Evolutionary conservation across 1,140 invertebrate species (phyloP).

Genomic region (Hypsibius dujardini): DNA sequence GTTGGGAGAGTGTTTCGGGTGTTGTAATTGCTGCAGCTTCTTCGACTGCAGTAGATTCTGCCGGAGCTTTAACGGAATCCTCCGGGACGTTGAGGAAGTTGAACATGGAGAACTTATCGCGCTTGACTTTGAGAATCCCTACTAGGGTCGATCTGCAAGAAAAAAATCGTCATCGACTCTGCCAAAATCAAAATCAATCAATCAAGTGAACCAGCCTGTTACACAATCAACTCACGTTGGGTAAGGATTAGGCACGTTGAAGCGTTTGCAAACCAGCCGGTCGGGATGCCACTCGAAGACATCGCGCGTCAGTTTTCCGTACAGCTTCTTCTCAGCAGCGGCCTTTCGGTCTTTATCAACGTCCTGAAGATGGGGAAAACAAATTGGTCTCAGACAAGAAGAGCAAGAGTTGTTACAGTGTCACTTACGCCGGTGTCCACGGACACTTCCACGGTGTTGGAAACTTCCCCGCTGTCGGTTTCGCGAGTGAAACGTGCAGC

Average conservation of each 20-base stretch:
- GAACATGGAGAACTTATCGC: conserved; percentile 52
- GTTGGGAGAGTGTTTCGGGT: conserved; percentile 25
- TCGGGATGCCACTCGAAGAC: conserved; percentile 62
- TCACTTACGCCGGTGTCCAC: conserved; percentile 28
- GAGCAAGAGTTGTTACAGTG: conserved; percentile 24
- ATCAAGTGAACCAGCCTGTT: background rate
- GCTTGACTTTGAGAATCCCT: conserved; percentile 35
- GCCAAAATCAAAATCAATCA: background rate
- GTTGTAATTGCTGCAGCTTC: conserved; percentile 23
- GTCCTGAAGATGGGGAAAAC: conserved; percentile 20
- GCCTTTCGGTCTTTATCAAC: conserved; percentile 38
- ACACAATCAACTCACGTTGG: conserved; percentile 35
- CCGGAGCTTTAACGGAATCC: background rate
- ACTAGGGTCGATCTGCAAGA: conserved; percentile 29
- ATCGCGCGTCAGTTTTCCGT: conserved; percentile 56
- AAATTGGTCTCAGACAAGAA: conserved; percentile 20
- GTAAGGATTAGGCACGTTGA: conserved; percentile 78
- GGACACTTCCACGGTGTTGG: conserved; percentile 28
- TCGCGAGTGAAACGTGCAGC: conserved; percentile 45
- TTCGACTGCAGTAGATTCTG: background rate
- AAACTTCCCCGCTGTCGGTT: conserved; percentile 30
- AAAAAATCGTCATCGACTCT: conserved; percentile 9
- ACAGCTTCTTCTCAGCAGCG: conserved; percentile 53
- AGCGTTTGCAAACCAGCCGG: conserved; percentile 66
- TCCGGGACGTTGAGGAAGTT: conserved; percentile 44